Base-by-base conservation (phyloP, 1,140 invertebrate genomes). In the Lordiphosa stackelbergi region DNA sequence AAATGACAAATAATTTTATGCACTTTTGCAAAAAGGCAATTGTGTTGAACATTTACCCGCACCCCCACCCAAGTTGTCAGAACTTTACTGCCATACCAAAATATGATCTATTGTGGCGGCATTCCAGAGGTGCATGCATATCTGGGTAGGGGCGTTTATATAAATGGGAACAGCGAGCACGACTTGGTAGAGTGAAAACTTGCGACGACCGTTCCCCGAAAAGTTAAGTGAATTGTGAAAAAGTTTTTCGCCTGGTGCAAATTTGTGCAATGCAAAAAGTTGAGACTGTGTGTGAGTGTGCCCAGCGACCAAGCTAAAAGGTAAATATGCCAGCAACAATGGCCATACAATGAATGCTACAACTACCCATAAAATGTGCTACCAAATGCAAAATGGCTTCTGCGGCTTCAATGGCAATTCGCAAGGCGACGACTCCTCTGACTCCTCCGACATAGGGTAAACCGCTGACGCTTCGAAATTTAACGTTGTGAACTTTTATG, bases 141-240 rank as follows among this genome's bases (percentile, higher is more conserved):
- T 53, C 56, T 66, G 49, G 47, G 43, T 19, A 10, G 13, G 38
- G 6, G 16, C n/a, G 7, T 28, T 6, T 12, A 24, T 28, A 65
- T 72, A 73, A 75, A 73, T 66, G 74, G 28, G 40, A 12, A 34
- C 35, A 24, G 16, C 53, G 54, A 46, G 22, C 19, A 48, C 43
- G 52, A 66, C 43, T 60, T 45, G 58, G 58, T 59, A 35, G 56
- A 45, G 42, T 38, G 16, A 63, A 53, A 81, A 79, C 75, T 75
- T 81, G 77, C 47, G 66, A 56, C 55, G 55, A 51, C 58, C 60
- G 68, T 22, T n/a, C 11, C 55, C 78, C 66, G 45, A 83, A 73
- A 83, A 83, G 77, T 83, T 83, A 83, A 83, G 78, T 83, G 77
- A 83, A 83, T 83, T 83, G 77, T 84, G 77, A 55, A 60, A 83